These are phyloP conservation scores for Nasonia longicornis DNA, from an alignment of 1,140 invertebrate species.

Conservation along the genomic window DNA sequence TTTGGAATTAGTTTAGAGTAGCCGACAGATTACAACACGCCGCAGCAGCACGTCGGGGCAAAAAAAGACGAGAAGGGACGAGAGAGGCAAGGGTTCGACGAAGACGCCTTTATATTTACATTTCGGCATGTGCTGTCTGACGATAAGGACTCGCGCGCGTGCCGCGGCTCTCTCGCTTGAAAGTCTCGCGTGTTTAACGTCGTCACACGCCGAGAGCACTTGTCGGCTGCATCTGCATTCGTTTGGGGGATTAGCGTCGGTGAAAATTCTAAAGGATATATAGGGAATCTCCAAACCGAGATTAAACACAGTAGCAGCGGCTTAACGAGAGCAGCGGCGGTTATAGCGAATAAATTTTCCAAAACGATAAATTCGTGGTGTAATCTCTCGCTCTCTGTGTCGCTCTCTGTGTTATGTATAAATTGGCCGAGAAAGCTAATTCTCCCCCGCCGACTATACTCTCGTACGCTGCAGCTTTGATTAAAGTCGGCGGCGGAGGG, in stretches of 20 bases:
- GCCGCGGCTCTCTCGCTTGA: constrained; percentile 21
- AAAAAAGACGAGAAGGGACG: constrained; percentile 1
- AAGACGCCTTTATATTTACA: constrained; percentile 52
- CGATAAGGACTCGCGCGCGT: constrained; percentile 57
- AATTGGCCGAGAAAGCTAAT: constrained; percentile 54
- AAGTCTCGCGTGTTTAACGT: not conserved
- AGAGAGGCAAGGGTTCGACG: constrained; percentile 57
- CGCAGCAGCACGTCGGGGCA: constrained; percentile 53
- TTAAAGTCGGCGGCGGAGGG: constrained; percentile 52
- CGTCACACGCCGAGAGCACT: no score
- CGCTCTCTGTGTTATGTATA: constrained; percentile 42
- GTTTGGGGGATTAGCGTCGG: not conserved
- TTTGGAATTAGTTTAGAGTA: constrained; percentile 61
- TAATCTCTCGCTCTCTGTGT: constrained; percentile 48
- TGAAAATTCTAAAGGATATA: not conserved
- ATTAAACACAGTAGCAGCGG: not conserved
- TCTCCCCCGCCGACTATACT: constrained; percentile 47
- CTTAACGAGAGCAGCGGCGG: not conserved
- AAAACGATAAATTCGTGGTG: constrained; percentile 49
- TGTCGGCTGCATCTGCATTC: not conserved
- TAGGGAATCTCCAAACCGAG: not conserved
- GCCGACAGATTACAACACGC: constrained; percentile 64
- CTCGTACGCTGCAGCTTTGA: constrained; percentile 48
- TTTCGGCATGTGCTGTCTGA: constrained; percentile 55
- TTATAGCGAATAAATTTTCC: not conserved